Percentiles rank a stretch among this genome's conserved stretches.
Conservation (phyloP, 2,888 invertebrate species). For the Campopleginae sp. region DNA sequence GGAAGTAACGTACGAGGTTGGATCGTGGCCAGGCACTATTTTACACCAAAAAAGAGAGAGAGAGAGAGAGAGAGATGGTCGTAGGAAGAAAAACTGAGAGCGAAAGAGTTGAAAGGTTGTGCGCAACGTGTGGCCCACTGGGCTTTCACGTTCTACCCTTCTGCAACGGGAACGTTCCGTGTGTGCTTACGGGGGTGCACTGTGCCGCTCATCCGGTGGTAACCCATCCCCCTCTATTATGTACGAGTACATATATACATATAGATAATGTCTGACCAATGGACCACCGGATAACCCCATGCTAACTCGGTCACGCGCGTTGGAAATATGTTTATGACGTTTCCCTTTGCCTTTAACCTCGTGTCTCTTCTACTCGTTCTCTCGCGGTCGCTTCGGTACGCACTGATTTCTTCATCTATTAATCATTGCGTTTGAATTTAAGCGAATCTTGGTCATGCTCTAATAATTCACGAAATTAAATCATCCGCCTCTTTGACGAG, state of each 20-base stretch:
- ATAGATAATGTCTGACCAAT: constrained; percentile 77
- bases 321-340: constrained; percentile 81
- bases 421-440: constrained; percentile 3
- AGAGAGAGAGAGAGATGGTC: background rate
- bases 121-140: constrained; percentile 73
- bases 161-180: constrained; percentile 41
- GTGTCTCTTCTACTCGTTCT: constrained; percentile 37
- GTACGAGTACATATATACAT: constrained; percentile 67
- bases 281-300: constrained; percentile 80
- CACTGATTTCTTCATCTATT: constrained; percentile 15
- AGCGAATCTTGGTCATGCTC: background rate
- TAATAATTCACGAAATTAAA: background rate
- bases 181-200: constrained; percentile 35
- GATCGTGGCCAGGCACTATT: constrained; percentile 82
- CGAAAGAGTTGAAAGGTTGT: constrained; percentile 46
- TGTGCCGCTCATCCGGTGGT: constrained; percentile 73
- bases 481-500: background rate
- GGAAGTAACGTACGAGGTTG: constrained; percentile 82
- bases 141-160: constrained; percentile 45
- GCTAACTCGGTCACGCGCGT: constrained; percentile 78
- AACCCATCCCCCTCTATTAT: constrained; percentile 40
- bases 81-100: constrained; percentile 5
- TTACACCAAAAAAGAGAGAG: constrained; percentile 73
- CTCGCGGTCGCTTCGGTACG: background rate
- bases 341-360: constrained; percentile 34